Evolutionary conservation across 2,888 invertebrate genomes (phyloP).

Genomic region (Agonopterix heracliana): DNA sequence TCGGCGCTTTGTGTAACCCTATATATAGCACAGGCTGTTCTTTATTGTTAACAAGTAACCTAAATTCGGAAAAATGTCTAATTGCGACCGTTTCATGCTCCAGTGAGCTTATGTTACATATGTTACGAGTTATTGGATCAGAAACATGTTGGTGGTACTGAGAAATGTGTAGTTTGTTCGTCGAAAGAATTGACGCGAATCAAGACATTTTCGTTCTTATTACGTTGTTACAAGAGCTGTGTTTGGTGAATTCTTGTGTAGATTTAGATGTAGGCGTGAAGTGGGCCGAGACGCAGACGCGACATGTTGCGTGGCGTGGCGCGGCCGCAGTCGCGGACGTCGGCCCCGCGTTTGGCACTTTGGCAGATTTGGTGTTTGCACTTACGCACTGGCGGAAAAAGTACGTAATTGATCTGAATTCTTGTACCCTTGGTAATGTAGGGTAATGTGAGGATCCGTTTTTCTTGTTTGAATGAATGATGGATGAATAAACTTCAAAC

Average conservation of each 20-base stretch:
- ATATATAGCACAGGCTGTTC: neutral
- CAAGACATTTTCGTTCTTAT: too few relatives aligned
- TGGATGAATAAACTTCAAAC: too few relatives aligned
- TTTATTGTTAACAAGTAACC: slow-evolving; percentile 46
- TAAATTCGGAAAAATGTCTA: slow-evolving; percentile 36
- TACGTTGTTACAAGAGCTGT: neutral
- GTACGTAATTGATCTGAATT: too few relatives aligned
- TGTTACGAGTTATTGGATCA: slow-evolving; percentile 53
- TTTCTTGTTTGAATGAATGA: too few relatives aligned
- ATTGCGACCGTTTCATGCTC: slow-evolving; percentile 34
- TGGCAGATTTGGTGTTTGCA: too few relatives aligned
- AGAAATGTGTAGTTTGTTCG: slow-evolving; percentile 15
- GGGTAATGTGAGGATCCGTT: too few relatives aligned
- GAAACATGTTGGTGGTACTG: slow-evolving; percentile 27
- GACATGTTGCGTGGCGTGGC: neutral
- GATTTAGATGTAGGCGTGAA: slow-evolving; percentile 29
- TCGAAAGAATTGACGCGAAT: too few relatives aligned
- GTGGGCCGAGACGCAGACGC: slow-evolving; percentile 28
- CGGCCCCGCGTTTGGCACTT: neutral
- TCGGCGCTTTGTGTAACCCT: neutral
- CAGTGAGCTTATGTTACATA: slow-evolving; percentile 44
- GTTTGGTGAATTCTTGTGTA: neutral
- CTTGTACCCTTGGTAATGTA: too few relatives aligned
- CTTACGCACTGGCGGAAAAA: too few relatives aligned
- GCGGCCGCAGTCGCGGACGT: neutral